Base-by-base conservation (phyloP, 2,113 vertebrate species). In the Pluvianellus socialis region DNA sequence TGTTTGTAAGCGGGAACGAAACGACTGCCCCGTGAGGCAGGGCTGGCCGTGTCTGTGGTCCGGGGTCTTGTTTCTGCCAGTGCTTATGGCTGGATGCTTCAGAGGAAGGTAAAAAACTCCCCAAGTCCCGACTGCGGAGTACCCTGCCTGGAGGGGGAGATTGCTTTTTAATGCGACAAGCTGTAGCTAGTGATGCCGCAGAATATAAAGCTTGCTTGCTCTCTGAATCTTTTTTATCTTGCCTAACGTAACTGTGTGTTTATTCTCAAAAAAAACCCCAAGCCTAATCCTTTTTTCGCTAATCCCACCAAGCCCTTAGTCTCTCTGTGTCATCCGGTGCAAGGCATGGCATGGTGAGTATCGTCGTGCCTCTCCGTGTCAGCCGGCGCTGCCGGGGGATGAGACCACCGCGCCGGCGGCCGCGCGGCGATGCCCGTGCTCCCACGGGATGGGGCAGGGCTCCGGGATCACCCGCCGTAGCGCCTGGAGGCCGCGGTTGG, bases 41-140 rank as follows among this genome's bases (percentile, higher is more conserved):
- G 52, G 38, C 72, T 0, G 0, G 55, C 93, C 72, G 21, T 79
- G 92, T 90, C 87, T 40, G 2, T 83, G 96, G 81, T 95, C 90
- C 0, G 0, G 66, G 66, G 14, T 79, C 92, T 94, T 96, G 96
- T 95, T 97, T 96, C 91, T 97, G 95, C 81, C 82, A 73, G 92
- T 94, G 79, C 88, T 92, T 66, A 30, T 2, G 15, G 94, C 93
- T 93, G 94, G 95, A 96, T 97, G 96, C 94, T 97, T 96, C 95
- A 96, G 95, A 97, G 95, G 96, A 97, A 97, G 93, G 94, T 97
- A 71, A 73, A 86, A 94, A 88, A 58, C 32, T 94, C 90, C 67
- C 87, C 67, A 42, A 4, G 71, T 68, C 65, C 63, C 4, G 8
- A 17, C 76, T 81, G 66, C 62, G 38, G 66, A 79, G 71, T 67